A percentile compares a stretch with the other conserved stretches of the same genome.
Evolutionary conservation across 1,140 invertebrate genomes (phyloP).

Genomic region (Pantala flavescens): DNA sequence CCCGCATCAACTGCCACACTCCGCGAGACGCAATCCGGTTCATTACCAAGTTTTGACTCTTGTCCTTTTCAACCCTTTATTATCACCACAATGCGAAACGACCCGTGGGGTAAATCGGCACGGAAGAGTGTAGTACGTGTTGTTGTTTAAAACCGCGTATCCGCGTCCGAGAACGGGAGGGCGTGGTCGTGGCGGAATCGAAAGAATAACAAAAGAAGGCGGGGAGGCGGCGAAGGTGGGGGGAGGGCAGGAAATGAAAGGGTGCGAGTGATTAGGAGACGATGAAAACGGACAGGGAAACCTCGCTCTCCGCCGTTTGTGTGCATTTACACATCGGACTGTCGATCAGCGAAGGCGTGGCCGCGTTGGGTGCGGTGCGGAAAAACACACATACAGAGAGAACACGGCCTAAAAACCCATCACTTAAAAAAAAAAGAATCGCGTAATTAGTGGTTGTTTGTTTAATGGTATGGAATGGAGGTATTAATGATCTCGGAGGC

Average conservation of each 20-base stretch:
- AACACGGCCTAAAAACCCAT: background rate
- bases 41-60: too few relatives aligned
- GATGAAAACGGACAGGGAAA: background rate
- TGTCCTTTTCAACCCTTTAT: too few relatives aligned
- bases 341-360: background rate
- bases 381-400: background rate
- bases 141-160: too few relatives aligned
- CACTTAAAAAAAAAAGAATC: background rate
- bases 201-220: background rate
- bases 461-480: constrained; percentile 6
- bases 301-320: background rate
- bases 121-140: too few relatives aligned
- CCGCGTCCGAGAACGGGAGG: too few relatives aligned
- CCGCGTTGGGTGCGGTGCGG: background rate
- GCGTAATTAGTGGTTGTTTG: constrained; percentile 5
- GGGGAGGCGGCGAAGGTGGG: background rate
- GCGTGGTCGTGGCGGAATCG: too few relatives aligned
- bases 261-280: background rate
- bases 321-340: background rate
- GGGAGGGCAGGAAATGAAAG: constrained; percentile 2
- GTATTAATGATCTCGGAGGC: background rate
- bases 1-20: too few relatives aligned
- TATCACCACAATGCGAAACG: too few relatives aligned
- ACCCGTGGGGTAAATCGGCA: too few relatives aligned
- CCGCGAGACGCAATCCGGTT: too few relatives aligned